Evolutionary conservation across 2,888 invertebrate species (phyloP).

Genomic region (Hydraecia micacea): DNA sequence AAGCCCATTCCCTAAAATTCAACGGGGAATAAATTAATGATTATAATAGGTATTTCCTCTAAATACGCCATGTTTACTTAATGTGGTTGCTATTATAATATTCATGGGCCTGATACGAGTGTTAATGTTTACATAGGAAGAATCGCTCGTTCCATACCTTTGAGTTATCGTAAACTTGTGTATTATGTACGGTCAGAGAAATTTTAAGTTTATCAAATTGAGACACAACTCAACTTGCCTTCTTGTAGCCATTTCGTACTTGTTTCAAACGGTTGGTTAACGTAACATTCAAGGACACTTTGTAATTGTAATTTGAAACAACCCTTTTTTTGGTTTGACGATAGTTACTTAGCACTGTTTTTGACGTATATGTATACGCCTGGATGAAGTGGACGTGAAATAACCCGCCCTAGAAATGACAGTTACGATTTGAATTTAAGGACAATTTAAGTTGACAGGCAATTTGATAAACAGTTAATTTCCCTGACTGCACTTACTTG

Average conservation of each 20-base stretch:
- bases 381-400: no score
- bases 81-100: conserved; percentile 23
- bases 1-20: background rate
- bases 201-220: background rate
- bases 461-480: no score
- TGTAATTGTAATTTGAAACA: no score
- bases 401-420: no score
- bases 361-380: no score
- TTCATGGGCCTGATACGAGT: conserved; percentile 20
- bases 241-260: background rate
- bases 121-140: conserved; percentile 11
- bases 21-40: conserved; percentile 12
- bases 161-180: conserved; percentile 1
- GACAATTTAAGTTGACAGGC: no score
- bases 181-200: background rate
- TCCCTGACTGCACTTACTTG: no score
- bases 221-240: background rate
- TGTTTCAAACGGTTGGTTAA: no score
- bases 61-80: conserved; percentile 34
- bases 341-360: no score
- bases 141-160: background rate
- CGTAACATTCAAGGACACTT: no score
- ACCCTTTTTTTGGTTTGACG: no score
- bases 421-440: no score
- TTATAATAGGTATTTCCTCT: conserved; percentile 21